Conservation (phyloP, 2,888 invertebrate species). For the Heliconius ethilla region DNA sequence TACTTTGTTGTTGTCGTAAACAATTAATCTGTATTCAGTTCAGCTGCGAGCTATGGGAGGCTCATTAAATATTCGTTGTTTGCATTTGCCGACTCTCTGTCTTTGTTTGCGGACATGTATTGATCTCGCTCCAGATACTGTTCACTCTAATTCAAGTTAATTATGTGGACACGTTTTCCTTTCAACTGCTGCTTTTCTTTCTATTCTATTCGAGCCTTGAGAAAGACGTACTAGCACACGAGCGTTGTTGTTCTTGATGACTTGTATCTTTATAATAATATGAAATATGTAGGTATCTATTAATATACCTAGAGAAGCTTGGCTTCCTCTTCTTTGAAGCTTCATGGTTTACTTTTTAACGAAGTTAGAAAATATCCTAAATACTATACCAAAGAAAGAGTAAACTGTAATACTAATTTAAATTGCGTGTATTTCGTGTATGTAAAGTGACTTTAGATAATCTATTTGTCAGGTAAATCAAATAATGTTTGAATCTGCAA, state of each 20-base stretch:
- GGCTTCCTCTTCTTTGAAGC: background rate
- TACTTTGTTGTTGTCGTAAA: slow-evolving; percentile 63
- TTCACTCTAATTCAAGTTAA: slow-evolving; percentile 48
- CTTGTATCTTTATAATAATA: background rate
- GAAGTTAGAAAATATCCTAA: background rate
- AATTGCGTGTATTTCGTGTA: background rate
- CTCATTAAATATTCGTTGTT: slow-evolving; percentile 71
- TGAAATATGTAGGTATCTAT: background rate
- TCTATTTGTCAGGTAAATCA: slow-evolving; percentile 4
- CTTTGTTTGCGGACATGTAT: slow-evolving; percentile 63
- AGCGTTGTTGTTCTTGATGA: background rate
- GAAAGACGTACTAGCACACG: background rate
- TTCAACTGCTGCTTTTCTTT: slow-evolving; percentile 4
- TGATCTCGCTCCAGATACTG: slow-evolving; percentile 60
- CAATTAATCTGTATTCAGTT: slow-evolving; percentile 74
- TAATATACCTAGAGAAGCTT: background rate
- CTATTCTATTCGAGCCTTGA: background rate
- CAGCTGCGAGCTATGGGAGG: slow-evolving; percentile 53
- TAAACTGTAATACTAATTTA: background rate
- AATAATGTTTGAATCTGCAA: slow-evolving; percentile 14
- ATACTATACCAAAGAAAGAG: background rate
- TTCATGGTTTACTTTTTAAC: background rate
- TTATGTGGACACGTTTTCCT: slow-evolving; percentile 3
- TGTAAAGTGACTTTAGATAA: background rate
- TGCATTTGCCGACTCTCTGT: slow-evolving; percentile 59